These are phyloP conservation scores for Zoanthus sansibaricus DNA, from an alignment of 92 coral and sea anemone genomes.

Conservation along the genomic window DNA sequence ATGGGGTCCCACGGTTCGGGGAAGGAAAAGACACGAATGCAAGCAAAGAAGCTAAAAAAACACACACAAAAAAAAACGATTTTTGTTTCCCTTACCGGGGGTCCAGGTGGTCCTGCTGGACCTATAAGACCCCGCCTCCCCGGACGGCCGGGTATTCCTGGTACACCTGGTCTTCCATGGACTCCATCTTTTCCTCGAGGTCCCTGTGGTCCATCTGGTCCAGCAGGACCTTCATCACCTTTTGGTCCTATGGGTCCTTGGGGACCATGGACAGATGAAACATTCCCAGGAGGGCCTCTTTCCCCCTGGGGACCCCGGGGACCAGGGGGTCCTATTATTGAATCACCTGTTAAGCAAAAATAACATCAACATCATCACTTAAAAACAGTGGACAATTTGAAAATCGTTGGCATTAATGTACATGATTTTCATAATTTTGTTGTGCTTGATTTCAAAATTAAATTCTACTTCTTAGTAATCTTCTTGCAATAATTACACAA, in stretches of 20 bases:
- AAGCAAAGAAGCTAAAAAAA: too few relatives aligned
- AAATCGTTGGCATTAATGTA: too few relatives aligned
- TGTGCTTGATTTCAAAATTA: too few relatives aligned
- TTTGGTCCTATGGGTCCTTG: slow-evolving; percentile 44
- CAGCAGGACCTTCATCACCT: slow-evolving; percentile 36
- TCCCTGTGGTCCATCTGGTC: slow-evolving; percentile 39
- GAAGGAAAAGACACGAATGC: too few relatives aligned
- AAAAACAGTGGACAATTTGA: not conserved
- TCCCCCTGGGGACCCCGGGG: slow-evolving; percentile 27
- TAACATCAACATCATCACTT: not conserved
- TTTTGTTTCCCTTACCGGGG: slow-evolving; percentile 20
- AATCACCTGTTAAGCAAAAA: slow-evolving; percentile 21
- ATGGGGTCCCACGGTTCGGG: too few relatives aligned
- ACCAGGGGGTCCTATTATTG: slow-evolving; percentile 25
- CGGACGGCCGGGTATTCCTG: slow-evolving; percentile 75
- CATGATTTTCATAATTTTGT: too few relatives aligned
- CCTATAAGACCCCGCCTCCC: slow-evolving; percentile 72
- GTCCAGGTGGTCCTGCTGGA: slow-evolving; percentile 54
- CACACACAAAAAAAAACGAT: not conserved
- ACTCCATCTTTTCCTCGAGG: slow-evolving; percentile 41
- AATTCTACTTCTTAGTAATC: too few relatives aligned
- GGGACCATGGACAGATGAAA: slow-evolving; percentile 28
- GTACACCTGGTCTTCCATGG: slow-evolving; percentile 67
- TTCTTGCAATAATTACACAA: too few relatives aligned
- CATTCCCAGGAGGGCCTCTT: slow-evolving; percentile 33